Evolutionary conservation across 2,888 invertebrate species (phyloP), one percentile per base, ranked within the genome.

Genomic region (Nymphalis urticae): DNA sequence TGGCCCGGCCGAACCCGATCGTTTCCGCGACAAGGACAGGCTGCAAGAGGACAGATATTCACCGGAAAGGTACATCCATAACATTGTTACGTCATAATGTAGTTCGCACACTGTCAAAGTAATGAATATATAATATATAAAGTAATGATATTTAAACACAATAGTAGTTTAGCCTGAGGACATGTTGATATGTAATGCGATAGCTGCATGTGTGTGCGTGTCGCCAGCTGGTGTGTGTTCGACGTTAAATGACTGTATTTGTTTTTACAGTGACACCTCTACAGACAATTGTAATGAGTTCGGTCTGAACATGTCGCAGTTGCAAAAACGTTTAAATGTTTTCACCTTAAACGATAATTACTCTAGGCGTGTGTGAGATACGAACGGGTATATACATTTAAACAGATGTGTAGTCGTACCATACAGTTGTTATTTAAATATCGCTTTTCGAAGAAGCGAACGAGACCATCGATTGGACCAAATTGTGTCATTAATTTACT

Each of bases 261-360:
- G 85, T 92, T 91, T 92, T 92, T 92, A 91, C 92, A 92, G 92
- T 92, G 91, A 84, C 90, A 80, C 82, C 89, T 88, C 92, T 84
- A 88, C 92, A 89, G 90, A 89, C 88, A 88, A 85, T 89, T 85
- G 77, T 92, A 85, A 85, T 89, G 88, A 85, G 75, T 85, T 83
- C 76, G 79, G 84, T 89, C 85, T 85, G 88, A 90, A 87, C 81
- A 85, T 90, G 86, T 88, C 75, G 89, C 86, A 84, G 88, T 89
- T 90, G 80, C 90, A 90, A 87, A 92, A 86, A 89, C 87, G 85
- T 90, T 90, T 91, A 82, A 86, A 85, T 85, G 82, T 85, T 88
- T 91, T 86, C 87, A 87, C 85, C 82, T 86, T 91, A 89, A 79
- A 86, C 77, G 83, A 84, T 86, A 84, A 82, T 85, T 81, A 79